Evolutionary conservation across 2,888 invertebrate species (phyloP).

Genomic region (Ichneumon xanthorius): DNA sequence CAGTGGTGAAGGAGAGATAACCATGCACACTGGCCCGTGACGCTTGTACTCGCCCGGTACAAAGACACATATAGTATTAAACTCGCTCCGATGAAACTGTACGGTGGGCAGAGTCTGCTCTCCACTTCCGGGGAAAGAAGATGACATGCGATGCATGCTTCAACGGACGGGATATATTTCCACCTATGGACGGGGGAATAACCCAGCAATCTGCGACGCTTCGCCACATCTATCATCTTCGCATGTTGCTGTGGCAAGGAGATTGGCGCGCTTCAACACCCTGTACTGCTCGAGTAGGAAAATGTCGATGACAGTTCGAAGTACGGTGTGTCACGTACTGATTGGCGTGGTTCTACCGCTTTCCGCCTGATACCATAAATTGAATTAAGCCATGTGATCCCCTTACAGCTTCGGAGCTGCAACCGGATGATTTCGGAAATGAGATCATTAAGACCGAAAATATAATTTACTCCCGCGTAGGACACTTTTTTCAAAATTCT

Average conservation of each 20-base stretch:
- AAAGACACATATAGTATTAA: neutral
- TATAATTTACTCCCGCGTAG: too few species aligned
- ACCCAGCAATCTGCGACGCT: constrained; percentile 4
- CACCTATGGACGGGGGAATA: neutral
- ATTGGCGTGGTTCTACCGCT: neutral
- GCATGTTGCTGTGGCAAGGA: neutral
- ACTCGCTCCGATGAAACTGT: neutral
- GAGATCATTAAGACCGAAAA: neutral
- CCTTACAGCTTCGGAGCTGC: neutral
- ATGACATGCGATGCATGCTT: constrained; percentile 24
- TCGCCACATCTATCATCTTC: constrained; percentile 8
- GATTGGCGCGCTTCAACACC: neutral
- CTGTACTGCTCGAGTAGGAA: neutral
- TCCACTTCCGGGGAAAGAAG: constrained; percentile 40
- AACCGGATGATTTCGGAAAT: neutral
- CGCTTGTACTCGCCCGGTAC: constrained; percentile 36
- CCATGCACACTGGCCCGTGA: constrained; percentile 48
- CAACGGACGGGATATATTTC: neutral
- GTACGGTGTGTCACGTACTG: neutral
- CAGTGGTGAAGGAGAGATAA: constrained; percentile 44
- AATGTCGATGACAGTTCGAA: neutral
- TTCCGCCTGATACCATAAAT: neutral
- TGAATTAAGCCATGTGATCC: neutral
- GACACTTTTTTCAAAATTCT: neutral
- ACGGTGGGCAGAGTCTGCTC: neutral